A percentile compares a stretch with the other conserved stretches of the same genome.
Conservation (phyloP, 2,113 vertebrate species). For the Chlamydotis undulata region DNA sequence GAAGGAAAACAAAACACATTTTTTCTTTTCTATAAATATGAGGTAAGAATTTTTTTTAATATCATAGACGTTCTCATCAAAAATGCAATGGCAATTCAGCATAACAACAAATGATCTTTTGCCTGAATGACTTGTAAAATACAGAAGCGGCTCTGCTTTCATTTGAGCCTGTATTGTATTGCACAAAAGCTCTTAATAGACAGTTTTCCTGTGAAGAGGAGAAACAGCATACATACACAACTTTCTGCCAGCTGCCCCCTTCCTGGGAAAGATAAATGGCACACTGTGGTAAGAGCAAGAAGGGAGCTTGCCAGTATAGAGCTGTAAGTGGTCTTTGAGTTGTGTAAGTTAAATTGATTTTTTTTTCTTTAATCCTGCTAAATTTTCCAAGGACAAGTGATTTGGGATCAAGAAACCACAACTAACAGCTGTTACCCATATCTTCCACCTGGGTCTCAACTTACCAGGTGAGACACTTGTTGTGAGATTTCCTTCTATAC, state of each 20-base stretch:
- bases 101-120: background rate
- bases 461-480: background rate
- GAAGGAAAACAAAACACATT: background rate
- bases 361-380: accelerated
- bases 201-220: background rate
- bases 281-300: background rate
- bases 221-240: background rate
- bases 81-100: background rate
- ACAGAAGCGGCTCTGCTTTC: background rate
- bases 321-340: background rate
- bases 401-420: background rate
- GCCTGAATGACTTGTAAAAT: background rate
- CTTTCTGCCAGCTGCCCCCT: background rate
- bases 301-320: background rate
- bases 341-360: background rate
- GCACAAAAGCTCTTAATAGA: background rate
- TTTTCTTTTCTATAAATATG: background rate
- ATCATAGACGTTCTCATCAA: background rate
- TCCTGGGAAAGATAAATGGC: background rate
- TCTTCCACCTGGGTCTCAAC: background rate
- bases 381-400: background rate
- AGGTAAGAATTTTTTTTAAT: background rate
- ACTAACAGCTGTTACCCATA: background rate
- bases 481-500: background rate
- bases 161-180: background rate